A percentile compares a stretch with the other conserved stretches of the same genome.
Evolutionary conservation across 1,140 invertebrate species (phyloP).

Genomic region (Drosophila elegans): DNA sequence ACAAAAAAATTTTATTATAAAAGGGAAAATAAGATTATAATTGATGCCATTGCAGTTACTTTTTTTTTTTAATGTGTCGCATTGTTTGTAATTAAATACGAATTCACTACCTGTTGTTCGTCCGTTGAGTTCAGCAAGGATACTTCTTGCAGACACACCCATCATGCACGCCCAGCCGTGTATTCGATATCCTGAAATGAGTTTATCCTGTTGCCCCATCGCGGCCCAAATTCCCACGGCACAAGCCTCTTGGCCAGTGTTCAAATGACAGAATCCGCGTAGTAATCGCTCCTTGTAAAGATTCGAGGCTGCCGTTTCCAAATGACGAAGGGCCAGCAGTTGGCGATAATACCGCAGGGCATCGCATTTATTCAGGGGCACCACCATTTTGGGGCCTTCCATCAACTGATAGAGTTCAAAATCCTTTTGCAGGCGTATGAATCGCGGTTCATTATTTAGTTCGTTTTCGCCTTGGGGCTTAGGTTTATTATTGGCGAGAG

Average conservation of each 20-base stretch:
- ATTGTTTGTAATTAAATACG: too few relatives aligned
- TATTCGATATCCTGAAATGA: conserved; percentile 89
- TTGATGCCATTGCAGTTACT: too few relatives aligned
- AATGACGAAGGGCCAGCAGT: conserved; percentile 89
- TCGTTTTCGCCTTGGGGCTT: conserved; percentile 50
- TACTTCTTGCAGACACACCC: conserved; percentile 90
- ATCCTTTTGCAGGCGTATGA: conserved; percentile 85
- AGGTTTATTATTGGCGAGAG: conserved; percentile 46
- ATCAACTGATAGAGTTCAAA: conserved; percentile 94
- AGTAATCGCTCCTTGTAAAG: conserved; percentile 93
- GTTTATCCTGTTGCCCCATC: conserved; percentile 87
- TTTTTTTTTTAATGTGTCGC: too few relatives aligned
- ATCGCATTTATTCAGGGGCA: conserved; percentile 90
- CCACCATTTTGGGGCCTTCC: conserved; percentile 91
- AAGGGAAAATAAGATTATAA: too few relatives aligned
- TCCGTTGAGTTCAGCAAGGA: conserved; percentile 95
- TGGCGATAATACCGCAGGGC: conserved; percentile 88
- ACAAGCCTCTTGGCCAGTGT: conserved; percentile 89
- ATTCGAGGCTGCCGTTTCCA: conserved; percentile 96
- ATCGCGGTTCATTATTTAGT: conserved; percentile 5
- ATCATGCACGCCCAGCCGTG: conserved; percentile 90
- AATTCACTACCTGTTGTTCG: conserved; percentile 84
- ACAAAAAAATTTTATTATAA: too few relatives aligned
- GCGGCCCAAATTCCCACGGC: conserved; percentile 87
- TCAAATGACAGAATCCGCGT: conserved; percentile 89